Evolutionary conservation across 2,113 vertebrate genomes (phyloP).

Genomic region (Syngnathoides biaculeatus): DNA sequence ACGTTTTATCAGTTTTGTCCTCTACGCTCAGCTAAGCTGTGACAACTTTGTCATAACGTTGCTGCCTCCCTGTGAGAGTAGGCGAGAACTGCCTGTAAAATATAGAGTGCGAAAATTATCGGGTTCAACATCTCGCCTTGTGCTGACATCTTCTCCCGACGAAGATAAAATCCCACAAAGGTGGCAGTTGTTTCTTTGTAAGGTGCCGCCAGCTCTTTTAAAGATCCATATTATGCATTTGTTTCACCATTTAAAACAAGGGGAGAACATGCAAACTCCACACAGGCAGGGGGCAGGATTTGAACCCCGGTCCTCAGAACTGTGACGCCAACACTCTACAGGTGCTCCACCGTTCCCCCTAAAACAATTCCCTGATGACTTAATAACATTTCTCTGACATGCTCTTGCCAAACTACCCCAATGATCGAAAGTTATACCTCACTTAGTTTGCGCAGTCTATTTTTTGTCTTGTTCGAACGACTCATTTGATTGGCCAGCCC

Average conservation of each 20-base stretch:
- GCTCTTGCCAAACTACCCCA: too few relatives aligned
- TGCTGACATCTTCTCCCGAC: conserved; percentile 14
- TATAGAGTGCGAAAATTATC: conserved; percentile 32
- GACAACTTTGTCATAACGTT: conserved; percentile 50
- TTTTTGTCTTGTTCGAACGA: background rate
- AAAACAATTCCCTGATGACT: background rate
- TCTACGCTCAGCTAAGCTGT: conserved; percentile 21
- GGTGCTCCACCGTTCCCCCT: too few relatives aligned
- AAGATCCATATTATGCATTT: background rate
- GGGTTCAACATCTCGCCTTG: conserved; percentile 36
- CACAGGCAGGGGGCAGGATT: too few relatives aligned
- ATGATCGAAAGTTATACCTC: background rate
- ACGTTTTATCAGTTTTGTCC: conserved; percentile 49
- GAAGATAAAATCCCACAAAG: conserved; percentile 22
- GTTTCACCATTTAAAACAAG: background rate
- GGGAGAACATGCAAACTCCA: too few relatives aligned
- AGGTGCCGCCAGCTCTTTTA: too few relatives aligned
- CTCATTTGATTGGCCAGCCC: background rate
- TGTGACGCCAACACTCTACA: too few relatives aligned
- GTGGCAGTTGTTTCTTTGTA: too few relatives aligned
- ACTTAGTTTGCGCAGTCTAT: too few relatives aligned
- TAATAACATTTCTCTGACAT: background rate
- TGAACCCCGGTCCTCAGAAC: too few relatives aligned
- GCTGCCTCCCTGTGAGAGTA: conserved; percentile 16
- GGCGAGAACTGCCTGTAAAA: conserved; percentile 26